phyloP scores from a whole-genome alignment of 1,140 invertebrate genomes.

The Hestina assimilis region DNA sequence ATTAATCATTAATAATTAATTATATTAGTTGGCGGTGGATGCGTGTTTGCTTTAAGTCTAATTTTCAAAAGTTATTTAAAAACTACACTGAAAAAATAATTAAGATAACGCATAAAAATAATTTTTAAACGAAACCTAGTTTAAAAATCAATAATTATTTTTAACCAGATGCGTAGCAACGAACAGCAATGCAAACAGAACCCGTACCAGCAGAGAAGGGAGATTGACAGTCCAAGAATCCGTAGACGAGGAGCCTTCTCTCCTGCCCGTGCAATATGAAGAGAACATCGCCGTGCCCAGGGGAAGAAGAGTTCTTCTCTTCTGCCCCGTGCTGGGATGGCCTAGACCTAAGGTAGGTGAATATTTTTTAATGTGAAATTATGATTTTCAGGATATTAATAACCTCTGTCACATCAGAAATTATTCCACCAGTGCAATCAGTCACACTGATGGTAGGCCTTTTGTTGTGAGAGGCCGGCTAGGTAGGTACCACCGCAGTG shows the following conservation, averaged over 20 bases:
- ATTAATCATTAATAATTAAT: too few relatives aligned
- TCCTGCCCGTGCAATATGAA: conserved; percentile 36
- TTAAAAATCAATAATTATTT: not conserved
- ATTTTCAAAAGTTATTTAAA: too few relatives aligned
- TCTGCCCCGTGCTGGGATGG: conserved; percentile 53
- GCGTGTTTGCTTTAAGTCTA: too few relatives aligned
- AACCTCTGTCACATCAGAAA: too few relatives aligned
- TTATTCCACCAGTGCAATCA: too few relatives aligned
- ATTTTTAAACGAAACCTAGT: not conserved
- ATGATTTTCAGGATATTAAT: too few relatives aligned
- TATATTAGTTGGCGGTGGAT: too few relatives aligned
- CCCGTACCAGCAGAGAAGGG: conserved; percentile 34
- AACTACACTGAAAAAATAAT: too few relatives aligned
- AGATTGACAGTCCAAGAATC: conserved; percentile 36
- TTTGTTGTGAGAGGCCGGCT: too few relatives aligned
- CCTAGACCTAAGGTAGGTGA: conserved; percentile 52
- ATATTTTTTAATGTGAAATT: too few relatives aligned
- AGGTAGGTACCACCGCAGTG: too few relatives aligned
- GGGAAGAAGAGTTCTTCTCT: conserved; percentile 36
- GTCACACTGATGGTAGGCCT: too few relatives aligned
- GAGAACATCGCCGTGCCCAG: conserved; percentile 21
- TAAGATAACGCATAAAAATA: not conserved
- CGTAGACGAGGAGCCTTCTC: conserved; percentile 14
- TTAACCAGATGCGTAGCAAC: conserved; percentile 58
- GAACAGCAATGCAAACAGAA: conserved; percentile 53